A percentile compares a stretch with the other conserved stretches of the same genome.
Conservation (phyloP, 2,888 invertebrate species). For the Trissolcus brochymenae region DNA sequence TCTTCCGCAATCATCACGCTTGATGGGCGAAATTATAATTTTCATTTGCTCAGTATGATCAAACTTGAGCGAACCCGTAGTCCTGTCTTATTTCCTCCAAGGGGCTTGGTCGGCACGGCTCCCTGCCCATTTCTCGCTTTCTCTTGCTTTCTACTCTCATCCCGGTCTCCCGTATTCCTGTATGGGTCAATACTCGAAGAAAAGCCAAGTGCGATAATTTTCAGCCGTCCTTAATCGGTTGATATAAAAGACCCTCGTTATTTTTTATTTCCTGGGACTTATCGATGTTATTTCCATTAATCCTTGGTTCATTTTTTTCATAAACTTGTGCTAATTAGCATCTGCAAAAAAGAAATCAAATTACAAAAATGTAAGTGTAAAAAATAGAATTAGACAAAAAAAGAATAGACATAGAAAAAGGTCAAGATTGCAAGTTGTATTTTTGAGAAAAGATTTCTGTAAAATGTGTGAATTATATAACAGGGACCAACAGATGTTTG, state of each 20-base stretch:
- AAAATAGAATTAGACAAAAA: neutral
- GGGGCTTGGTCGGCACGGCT: slow-evolving; percentile 19
- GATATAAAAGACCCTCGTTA: neutral
- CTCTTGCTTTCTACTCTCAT: slow-evolving; percentile 36
- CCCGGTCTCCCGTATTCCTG: slow-evolving; percentile 18
- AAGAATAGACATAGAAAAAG: no score
- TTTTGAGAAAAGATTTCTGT: no score
- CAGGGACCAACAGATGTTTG: no score
- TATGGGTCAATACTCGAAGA: slow-evolving; percentile 41
- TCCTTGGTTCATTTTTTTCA: neutral
- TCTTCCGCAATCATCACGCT: no score
- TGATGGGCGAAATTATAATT: neutral
- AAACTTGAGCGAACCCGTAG: slow-evolving; percentile 13
- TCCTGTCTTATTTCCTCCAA: slow-evolving; percentile 26
- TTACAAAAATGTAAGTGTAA: neutral
- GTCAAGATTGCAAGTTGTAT: no score
- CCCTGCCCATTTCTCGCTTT: slow-evolving; percentile 34
- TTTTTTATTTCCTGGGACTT: neutral
- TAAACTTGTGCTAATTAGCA: no score
- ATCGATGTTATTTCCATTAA: neutral
- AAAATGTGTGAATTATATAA: neutral
- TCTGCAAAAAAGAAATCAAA: no score
- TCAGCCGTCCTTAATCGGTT: slow-evolving; percentile 2
- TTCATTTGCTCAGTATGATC: slow-evolving; percentile 8
- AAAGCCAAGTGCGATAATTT: slow-evolving; percentile 15